Evolutionary conservation across 1,140 invertebrate species (phyloP), one percentile per base, ranked within the genome.

Genomic region (Uloborus diversus): DNA sequence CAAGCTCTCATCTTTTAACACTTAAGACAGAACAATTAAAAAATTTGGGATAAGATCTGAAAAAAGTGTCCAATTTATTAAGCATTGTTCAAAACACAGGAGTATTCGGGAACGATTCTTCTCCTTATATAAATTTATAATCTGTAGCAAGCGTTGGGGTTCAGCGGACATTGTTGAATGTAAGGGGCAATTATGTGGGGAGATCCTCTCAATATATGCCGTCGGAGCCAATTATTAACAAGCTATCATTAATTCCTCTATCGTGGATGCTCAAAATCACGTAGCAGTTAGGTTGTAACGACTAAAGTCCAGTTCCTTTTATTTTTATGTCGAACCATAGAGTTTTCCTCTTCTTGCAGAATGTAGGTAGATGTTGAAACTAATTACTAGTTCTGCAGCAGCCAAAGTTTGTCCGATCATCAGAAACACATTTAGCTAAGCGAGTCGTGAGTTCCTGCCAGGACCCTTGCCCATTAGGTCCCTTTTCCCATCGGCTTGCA

Each of bases 361-460:
- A 51, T 53, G 37, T 66, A 66, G 47, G 23, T 69, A 62, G 70
- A 37, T 66, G 62, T 78, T 78, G 73, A 78, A 65, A 78, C 73
- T 78, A 78, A 66, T 78, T 78, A 78, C 73, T 57, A 51, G 73
- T 78, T 78, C 61, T 57, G 13, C 71, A 32, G 71, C 37, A 64
- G 56, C 71, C 71, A 75, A 75, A 78, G 42, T 76, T 76, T 76
- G 71, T 76, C 71, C 56, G 71, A 76, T 78, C 73, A 78, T 78
- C 73, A 78, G 73, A 78, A 78, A 78, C 73, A 66, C 62, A 78
- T 78, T 78, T 78, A 66, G 73, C 49, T 30, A n/a, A 57, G 49
- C 49, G 42, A 65, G 42, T 78, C 73, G 71, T 76, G 71, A 76
- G 59, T 51, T 32, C 56, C 37, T 64, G 57, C 62, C 71, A 75